Percentiles rank a stretch among this genome's conserved stretches.
Conservation (phyloP, 2,888 invertebrate genomes). For the Cheilosia grossa region DNA sequence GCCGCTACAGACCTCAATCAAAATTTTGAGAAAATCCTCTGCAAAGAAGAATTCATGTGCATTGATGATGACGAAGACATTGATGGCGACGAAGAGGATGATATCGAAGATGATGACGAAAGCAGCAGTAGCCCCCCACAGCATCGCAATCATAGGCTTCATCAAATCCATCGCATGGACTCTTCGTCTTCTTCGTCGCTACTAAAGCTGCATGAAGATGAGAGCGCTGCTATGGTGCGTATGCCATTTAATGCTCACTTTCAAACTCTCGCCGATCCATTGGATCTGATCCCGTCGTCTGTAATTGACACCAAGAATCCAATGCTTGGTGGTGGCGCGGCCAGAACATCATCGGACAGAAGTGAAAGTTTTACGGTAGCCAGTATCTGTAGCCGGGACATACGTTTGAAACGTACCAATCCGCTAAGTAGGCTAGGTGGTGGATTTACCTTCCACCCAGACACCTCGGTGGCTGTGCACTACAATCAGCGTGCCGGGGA, state of each 20-base stretch:
- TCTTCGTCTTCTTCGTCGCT: constrained; percentile 70
- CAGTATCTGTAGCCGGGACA: constrained; percentile 38
- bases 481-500: constrained; percentile 81
- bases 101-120: constrained; percentile 64
- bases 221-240: constrained; percentile 69
- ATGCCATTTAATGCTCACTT: constrained; percentile 69
- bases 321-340: constrained; percentile 40
- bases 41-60: constrained; percentile 82
- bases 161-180: constrained; percentile 65
- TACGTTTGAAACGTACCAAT: constrained; percentile 68
- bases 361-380: constrained; percentile 48
- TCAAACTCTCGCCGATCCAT: constrained; percentile 77
- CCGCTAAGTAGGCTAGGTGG: constrained; percentile 76
- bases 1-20: constrained; percentile 82
- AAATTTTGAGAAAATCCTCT: constrained; percentile 83
- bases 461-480: constrained; percentile 79
- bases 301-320: constrained; percentile 78
- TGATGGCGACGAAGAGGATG: constrained; percentile 75
- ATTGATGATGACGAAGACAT: constrained; percentile 81
- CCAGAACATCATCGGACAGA: constrained; percentile 11
- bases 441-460: constrained; percentile 81
- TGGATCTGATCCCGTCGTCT: constrained; percentile 80
- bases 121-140: constrained; percentile 64
- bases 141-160: constrained; percentile 56
- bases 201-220: constrained; percentile 65